A percentile compares a stretch with the other conserved stretches of the same genome.
phyloP scores from a whole-genome alignment of 2,888 invertebrate species.

The Thymelicus acteon region DNA sequence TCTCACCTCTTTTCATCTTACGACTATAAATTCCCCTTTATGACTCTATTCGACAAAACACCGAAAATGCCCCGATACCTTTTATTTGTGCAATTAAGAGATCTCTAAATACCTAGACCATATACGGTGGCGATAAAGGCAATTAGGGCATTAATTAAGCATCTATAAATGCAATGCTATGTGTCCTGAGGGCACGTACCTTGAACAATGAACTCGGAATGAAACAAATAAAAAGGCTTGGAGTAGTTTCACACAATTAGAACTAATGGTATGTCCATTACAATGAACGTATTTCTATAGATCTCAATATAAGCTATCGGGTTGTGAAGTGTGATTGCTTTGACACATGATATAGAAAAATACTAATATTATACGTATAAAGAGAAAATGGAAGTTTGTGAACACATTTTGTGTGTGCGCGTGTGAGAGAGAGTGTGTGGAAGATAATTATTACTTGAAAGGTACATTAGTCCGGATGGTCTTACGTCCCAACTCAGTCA shows the following conservation, averaged over 20 bases:
- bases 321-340: too few species aligned
- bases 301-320: too few species aligned
- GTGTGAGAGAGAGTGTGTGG: too few species aligned
- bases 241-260: conserved; percentile 17
- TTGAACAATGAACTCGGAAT: conserved; percentile 33
- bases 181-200: conserved; percentile 17
- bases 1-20: not conserved
- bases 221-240: conserved; percentile 9
- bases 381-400: too few species aligned
- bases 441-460: too few species aligned
- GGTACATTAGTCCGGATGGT: too few species aligned
- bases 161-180: conserved; percentile 23
- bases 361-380: too few species aligned
- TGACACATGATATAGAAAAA: too few species aligned
- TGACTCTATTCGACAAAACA: not conserved
- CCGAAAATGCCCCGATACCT: conserved; percentile 1
- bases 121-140: conserved; percentile 29
- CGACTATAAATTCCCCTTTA: not conserved
- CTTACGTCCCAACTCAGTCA: too few species aligned
- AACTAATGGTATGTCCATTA: not conserved
- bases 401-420: too few species aligned
- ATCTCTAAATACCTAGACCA: conserved; percentile 17
- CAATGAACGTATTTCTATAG: too few species aligned
- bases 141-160: conserved; percentile 29
- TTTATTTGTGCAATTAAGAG: conserved; percentile 19